Evolutionary conservation across 2,888 invertebrate genomes (phyloP).

Genomic region (Tanytarsus gracilentus): DNA sequence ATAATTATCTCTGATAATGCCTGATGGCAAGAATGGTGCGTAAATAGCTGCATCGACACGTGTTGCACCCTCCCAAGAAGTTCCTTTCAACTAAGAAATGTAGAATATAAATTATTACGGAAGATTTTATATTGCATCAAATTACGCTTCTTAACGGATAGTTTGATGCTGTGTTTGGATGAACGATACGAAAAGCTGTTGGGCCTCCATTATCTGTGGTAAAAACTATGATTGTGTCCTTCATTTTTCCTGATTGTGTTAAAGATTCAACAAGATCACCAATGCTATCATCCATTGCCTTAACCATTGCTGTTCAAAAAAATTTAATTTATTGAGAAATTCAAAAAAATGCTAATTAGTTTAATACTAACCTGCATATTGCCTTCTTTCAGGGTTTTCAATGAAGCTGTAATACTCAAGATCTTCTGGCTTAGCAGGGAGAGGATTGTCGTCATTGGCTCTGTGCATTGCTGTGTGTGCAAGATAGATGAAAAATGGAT

Average conservation of each 20-base stretch:
- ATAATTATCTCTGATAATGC: conserved; percentile 39
- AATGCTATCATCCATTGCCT: conserved; percentile 74
- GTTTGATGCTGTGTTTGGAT: conserved; percentile 66
- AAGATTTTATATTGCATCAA: conserved; percentile 26
- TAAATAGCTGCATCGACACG: conserved; percentile 68
- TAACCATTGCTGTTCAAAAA: conserved; percentile 59
- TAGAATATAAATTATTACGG: not conserved
- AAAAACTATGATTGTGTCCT: conserved; percentile 77
- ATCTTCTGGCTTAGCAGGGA: conserved; percentile 65
- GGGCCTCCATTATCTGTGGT: conserved; percentile 84
- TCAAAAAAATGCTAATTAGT: conserved; percentile 1
- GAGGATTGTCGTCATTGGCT: conserved; percentile 54
- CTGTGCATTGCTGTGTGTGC: conserved; percentile 73
- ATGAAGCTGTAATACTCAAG: conserved; percentile 60
- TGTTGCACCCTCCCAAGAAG: conserved; percentile 78
- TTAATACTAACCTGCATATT: conserved; percentile 54
- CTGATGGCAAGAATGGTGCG: conserved; percentile 49
- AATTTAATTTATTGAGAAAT: not conserved
- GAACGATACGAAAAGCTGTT: conserved; percentile 57
- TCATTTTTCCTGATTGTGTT: conserved; percentile 54
- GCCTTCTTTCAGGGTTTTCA: conserved; percentile 52
- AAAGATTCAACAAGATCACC: conserved; percentile 66
- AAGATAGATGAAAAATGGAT: conserved; percentile 70
- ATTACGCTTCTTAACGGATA: conserved; percentile 67
- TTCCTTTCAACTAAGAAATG: conserved; percentile 51